These are phyloP conservation scores for Mobula birostris DNA, from an alignment of 2,113 vertebrate genomes.

Conservation along the genomic window DNA sequence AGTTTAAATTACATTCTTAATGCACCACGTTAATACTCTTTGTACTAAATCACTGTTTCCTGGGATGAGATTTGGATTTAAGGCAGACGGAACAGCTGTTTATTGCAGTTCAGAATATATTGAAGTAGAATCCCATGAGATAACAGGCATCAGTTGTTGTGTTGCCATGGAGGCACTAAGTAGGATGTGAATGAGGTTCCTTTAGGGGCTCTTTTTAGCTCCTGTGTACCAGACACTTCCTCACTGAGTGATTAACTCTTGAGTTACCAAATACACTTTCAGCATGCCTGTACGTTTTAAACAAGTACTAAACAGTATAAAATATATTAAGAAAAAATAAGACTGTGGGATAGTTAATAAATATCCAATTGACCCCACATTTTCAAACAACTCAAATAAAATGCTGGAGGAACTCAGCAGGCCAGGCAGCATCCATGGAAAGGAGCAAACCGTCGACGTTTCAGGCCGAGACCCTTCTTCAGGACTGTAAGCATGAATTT, in stretches of 20 bases:
- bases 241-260: neutral
- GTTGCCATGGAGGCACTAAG: conserved; percentile 18
- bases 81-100: neutral
- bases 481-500: neutral
- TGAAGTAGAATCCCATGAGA: neutral
- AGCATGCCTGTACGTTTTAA: neutral
- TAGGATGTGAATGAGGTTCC: conserved; percentile 26
- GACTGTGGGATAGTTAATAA: neutral
- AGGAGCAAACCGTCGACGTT: too few species aligned
- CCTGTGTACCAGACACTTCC: neutral
- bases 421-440: too few species aligned
- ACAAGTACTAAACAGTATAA: neutral
- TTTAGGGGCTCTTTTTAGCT: conserved; percentile 6
- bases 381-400: neutral
- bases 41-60: neutral
- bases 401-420: too few species aligned
- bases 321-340: neutral
- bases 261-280: neutral
- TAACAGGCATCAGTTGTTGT: conserved; percentile 4
- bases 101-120: conserved; percentile 1
- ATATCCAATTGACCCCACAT: neutral
- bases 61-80: conserved; percentile 9
- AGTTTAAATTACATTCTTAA: neutral
- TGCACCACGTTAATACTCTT: neutral
- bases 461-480: too few species aligned